Evolutionary conservation across 92 coral and sea anemone genomes (phyloP).

Genomic region (Umimayanthus kanabou): DNA sequence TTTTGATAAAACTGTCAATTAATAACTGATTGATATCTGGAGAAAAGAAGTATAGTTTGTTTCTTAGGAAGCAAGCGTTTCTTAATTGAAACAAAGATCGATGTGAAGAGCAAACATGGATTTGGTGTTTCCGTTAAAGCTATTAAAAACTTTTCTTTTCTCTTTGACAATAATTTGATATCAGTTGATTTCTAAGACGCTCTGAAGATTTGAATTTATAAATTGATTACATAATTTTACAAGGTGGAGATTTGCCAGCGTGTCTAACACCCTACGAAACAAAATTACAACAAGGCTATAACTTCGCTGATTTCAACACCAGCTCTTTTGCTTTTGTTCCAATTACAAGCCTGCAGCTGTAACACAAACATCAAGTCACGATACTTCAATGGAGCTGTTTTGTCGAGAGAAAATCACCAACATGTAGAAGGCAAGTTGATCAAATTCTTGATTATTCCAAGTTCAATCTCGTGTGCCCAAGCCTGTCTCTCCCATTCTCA

Average conservation of each 20-base stretch:
- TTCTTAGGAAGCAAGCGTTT: background rate
- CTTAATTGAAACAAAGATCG: background rate
- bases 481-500: slow-evolving; percentile 10
- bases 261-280: background rate
- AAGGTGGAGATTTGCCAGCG: background rate
- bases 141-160: background rate
- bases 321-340: background rate
- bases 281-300: background rate
- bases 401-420: background rate
- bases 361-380: background rate
- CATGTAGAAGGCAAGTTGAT: background rate
- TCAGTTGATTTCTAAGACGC: background rate
- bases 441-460: slow-evolving; percentile 3
- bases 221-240: background rate
- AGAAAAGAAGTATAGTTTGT: background rate
- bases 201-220: background rate
- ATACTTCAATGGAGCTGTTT: background rate
- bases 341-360: background rate
- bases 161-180: background rate
- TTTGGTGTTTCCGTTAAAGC: slow-evolving; percentile 14
- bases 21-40: background rate
- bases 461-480: slow-evolving; percentile 18
- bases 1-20: background rate
- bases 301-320: background rate
- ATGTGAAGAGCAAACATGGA: background rate